A percentile compares a stretch with the other conserved stretches of the same genome.
phyloP scores from a whole-genome alignment of 2,797 vertebrate genomes.

The Cheirogaleus major region DNA sequence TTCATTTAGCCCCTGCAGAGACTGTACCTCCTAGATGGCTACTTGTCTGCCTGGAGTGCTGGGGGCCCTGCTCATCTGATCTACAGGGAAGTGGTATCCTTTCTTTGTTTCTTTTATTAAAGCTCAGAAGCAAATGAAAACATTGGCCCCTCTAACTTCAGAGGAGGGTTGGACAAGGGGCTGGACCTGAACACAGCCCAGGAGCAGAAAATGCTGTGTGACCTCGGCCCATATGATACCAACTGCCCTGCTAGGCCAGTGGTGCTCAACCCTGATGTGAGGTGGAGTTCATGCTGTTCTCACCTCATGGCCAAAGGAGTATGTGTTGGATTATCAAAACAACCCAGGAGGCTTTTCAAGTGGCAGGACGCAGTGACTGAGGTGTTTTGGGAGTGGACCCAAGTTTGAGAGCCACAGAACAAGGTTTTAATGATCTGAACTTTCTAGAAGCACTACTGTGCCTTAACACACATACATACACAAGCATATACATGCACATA shows the following conservation, averaged over 20 bases:
- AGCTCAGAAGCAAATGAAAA: not conserved
- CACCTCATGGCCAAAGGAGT: fast-evolving
- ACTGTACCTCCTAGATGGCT: not conserved
- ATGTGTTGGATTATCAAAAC: not conserved
- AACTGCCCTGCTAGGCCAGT: no score
- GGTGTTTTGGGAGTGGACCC: not conserved
- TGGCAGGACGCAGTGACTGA: not conserved
- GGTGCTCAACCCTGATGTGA: fast-evolving
- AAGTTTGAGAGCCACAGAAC: not conserved
- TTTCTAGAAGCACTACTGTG: not conserved
- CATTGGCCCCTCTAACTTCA: not conserved
- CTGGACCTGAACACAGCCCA: not conserved
- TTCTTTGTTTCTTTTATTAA: not conserved
- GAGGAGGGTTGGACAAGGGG: not conserved
- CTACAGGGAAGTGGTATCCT: not conserved
- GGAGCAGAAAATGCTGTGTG: not conserved
- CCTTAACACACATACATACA: not conserved
- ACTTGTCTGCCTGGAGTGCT: not conserved
- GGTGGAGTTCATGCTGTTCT: not conserved
- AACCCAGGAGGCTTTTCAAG: not conserved
- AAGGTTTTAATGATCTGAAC: not conserved
- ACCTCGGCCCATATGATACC: fast-evolving
- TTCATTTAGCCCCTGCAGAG: not conserved
- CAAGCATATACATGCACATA: not conserved
- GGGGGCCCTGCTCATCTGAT: not conserved